Evolutionary conservation across 2,888 invertebrate species (phyloP).

Genomic region (Anaspis maculata): DNA sequence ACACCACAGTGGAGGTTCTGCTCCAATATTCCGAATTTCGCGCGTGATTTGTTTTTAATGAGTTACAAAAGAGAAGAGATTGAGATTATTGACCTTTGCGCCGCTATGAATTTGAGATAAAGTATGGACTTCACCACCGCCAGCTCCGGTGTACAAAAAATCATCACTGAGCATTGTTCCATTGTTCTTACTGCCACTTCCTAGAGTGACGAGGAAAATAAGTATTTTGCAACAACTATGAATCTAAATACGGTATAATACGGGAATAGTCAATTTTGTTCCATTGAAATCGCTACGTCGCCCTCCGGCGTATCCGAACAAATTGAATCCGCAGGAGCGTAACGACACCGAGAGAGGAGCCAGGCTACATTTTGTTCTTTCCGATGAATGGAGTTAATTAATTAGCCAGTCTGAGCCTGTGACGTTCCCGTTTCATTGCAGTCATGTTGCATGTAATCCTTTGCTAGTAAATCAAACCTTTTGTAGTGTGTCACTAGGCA

Average conservation of each 20-base stretch:
- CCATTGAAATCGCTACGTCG: conserved; percentile 26
- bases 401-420: conserved; percentile 25
- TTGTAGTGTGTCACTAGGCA: conserved; percentile 14
- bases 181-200: no score
- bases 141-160: no score
- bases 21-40: no score
- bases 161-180: no score
- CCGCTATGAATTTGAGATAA: no score
- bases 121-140: no score
- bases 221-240: conserved; percentile 6
- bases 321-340: conserved; percentile 30
- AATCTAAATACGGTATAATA: no score
- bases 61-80: no score
- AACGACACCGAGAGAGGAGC: conserved; percentile 27
- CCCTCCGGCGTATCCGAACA: conserved; percentile 27
- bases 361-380: conserved; percentile 31
- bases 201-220: conserved; percentile 2
- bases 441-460: conserved; percentile 27
- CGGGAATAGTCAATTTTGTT: conserved; percentile 24
- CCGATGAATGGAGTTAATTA: conserved; percentile 33
- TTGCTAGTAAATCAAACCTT: conserved; percentile 20
- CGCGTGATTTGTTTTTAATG: no score
- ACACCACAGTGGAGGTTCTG: no score
- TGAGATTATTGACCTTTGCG: no score
- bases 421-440: conserved; percentile 25